Percentiles rank a stretch among this genome's conserved stretches.
phyloP scores from a whole-genome alignment of 2,113 vertebrate species.

The Leptodactylus fuscus region DNA sequence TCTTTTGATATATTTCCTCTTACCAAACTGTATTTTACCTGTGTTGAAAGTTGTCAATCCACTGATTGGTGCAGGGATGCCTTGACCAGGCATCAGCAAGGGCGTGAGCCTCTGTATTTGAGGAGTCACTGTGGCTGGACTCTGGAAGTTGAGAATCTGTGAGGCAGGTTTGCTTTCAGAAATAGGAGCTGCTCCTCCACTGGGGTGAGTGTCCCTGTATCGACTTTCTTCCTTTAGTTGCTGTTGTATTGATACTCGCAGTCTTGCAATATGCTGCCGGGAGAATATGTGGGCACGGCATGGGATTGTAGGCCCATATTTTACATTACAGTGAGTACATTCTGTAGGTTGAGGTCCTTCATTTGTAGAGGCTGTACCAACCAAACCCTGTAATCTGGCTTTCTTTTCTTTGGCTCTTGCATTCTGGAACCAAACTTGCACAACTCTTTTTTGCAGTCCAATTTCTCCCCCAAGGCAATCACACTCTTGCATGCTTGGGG shows the following conservation, averaged over 20 bases:
- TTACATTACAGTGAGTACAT: conserved; percentile 83
- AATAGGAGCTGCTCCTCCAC: conserved; percentile 9
- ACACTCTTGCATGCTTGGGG: conserved; percentile 90
- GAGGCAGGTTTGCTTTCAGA: conserved; percentile 58
- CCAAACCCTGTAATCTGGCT: conserved; percentile 82
- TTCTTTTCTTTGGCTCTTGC: conserved; percentile 93
- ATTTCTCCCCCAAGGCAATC: conserved; percentile 86
- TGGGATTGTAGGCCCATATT: conserved; percentile 87
- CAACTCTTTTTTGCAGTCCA: conserved; percentile 86
- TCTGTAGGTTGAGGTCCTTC: conserved; percentile 76
- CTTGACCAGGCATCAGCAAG: conserved; percentile 40
- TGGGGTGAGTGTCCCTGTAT: conserved; percentile 66
- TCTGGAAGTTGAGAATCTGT: conserved; percentile 63
- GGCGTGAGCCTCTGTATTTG: conserved; percentile 51
- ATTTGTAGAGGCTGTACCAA: conserved; percentile 66
- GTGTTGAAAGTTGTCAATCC: conserved; percentile 70
- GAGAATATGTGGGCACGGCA: conserved; percentile 90
- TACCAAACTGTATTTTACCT: conserved; percentile 66
- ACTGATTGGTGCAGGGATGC: conserved; percentile 63
- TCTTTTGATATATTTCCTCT: background rate
- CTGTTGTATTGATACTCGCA: conserved; percentile 72
- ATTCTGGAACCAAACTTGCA: conserved; percentile 95
- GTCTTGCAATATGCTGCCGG: conserved; percentile 82
- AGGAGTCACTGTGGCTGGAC: conserved; percentile 55
- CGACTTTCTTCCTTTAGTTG: conserved; percentile 74